These are phyloP conservation scores for Phyllotreta striolata DNA, from an alignment of 2,888 invertebrate species.

Conservation along the genomic window DNA sequence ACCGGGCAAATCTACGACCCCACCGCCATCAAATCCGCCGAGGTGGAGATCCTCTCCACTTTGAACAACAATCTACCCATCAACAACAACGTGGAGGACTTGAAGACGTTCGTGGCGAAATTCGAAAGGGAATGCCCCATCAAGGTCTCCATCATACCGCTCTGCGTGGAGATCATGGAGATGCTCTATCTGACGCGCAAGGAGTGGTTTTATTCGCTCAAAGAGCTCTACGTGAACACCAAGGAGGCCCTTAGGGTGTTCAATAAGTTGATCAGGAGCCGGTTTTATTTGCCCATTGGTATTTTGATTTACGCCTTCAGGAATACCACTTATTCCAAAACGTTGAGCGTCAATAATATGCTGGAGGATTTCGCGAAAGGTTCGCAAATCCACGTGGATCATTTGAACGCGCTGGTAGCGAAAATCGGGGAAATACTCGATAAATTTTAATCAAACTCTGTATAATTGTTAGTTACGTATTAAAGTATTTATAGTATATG, in stretches of 20 bases:
- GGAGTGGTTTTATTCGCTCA: conserved; percentile 49
- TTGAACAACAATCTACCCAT: conserved; percentile 51
- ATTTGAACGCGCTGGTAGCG: conserved; percentile 48
- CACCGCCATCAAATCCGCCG: conserved; percentile 44
- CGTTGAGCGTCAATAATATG: conserved; percentile 45
- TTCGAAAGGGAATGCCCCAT: conserved; percentile 50
- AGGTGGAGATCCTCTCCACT: conserved; percentile 50
- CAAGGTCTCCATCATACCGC: conserved; percentile 45
- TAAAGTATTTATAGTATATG: too few species aligned
- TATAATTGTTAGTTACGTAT: too few species aligned
- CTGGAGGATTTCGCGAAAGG: conserved; percentile 47
- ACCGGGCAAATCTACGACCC: conserved; percentile 43
- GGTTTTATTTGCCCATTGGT: conserved; percentile 53
- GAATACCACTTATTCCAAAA: conserved; percentile 48
- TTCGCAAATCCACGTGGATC: conserved; percentile 50
- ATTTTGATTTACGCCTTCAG: conserved; percentile 50
- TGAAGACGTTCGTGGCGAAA: conserved; percentile 53
- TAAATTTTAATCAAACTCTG: not conserved
- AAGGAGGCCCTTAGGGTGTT: conserved; percentile 47
- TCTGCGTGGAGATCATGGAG: conserved; percentile 52
- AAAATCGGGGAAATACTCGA: conserved; percentile 40
- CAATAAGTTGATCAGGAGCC: conserved; percentile 48
- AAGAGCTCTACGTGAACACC: conserved; percentile 48
- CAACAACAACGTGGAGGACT: conserved; percentile 51
- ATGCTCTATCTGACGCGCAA: conserved; percentile 48